Conservation (phyloP, 1,140 invertebrate species). For the Diorhabda carinulata region DNA sequence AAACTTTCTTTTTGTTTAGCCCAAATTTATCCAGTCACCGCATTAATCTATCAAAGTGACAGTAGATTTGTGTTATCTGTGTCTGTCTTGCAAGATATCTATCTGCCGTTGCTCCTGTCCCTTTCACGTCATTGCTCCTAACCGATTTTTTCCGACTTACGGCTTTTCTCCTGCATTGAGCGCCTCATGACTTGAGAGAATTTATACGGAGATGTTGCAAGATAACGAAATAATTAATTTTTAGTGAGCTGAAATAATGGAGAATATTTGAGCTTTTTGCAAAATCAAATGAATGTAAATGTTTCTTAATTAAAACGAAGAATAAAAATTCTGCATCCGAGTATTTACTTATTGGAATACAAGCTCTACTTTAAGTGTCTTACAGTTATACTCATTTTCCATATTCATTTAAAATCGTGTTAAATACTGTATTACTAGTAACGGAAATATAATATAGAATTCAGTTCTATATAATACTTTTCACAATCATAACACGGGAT, state of each 20-base stretch:
- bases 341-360: too few relatives aligned
- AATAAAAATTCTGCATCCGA: too few relatives aligned
- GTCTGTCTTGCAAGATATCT: conserved; percentile 38
- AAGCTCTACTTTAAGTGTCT: too few relatives aligned
- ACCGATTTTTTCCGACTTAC: conserved; percentile 8
- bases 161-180: not conserved
- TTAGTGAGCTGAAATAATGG: not conserved
- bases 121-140: conserved; percentile 27
- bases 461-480: too few relatives aligned
- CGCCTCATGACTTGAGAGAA: conserved; percentile 12
- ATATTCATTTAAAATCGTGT: too few relatives aligned
- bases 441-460: too few relatives aligned
- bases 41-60: conserved; percentile 37
- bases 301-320: too few relatives aligned
- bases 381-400: too few relatives aligned
- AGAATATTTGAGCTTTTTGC: too few relatives aligned
- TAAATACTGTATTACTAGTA: too few relatives aligned
- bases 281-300: too few relatives aligned
- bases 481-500: too few relatives aligned
- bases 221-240: not conserved
- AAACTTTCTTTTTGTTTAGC: conserved; percentile 36
- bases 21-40: conserved; percentile 33
- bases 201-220: conserved; percentile 8
- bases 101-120: conserved; percentile 30
- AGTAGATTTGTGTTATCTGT: conserved; percentile 40